Evolutionary conservation across 1,140 invertebrate species (phyloP), one percentile per base, ranked within the genome.

Genomic region (Drosophila obscura): DNA sequence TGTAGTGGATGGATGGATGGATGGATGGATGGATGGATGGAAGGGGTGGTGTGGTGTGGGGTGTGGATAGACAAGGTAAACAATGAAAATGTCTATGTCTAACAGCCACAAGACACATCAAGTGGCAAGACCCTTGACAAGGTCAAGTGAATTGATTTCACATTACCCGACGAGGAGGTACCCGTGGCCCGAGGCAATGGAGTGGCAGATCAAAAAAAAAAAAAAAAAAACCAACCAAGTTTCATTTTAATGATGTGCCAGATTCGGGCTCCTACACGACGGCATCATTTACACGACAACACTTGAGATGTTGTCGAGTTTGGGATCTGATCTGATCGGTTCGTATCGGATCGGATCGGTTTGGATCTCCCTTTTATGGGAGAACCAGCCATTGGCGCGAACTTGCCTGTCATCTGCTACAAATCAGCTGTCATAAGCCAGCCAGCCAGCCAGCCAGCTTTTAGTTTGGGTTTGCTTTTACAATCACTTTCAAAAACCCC

Each of bases 351-450:
- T 52, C 28, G 13, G 41, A 52, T 24, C 39, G 15, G 46, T 39
- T 66, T 58, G 16, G 41, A 53, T 49, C 68, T 51, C 66, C 80
- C 80, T 71, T 88, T 87, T 88, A 88, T 82, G 83, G 82, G 65
- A 87, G 78, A 87, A 85, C 74, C 55, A 77, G 64, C 64, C 60
- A 64, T 64, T 78, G 81, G 82, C 69, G 81, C 81, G 82, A 85
- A 87, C 82, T 87, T 88, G 78, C 78, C 82, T 88, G 82, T 87
- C 82, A 87, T 87, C 82, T 87, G 83, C 83, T 82, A 87, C 82
- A 87, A 87, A 87, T 87, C 83, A 88, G 83, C 82, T 85, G 81
- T 85, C 81, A 87, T 78, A 87, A 87, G 76, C 35, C 73, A 41
- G 26, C 41, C 41, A 60, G 45, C 57, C 57, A 67, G 69, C 80